phyloP scores from a whole-genome alignment of 1,140 invertebrate genomes.

The Parasteatoda tepidariorum region DNA sequence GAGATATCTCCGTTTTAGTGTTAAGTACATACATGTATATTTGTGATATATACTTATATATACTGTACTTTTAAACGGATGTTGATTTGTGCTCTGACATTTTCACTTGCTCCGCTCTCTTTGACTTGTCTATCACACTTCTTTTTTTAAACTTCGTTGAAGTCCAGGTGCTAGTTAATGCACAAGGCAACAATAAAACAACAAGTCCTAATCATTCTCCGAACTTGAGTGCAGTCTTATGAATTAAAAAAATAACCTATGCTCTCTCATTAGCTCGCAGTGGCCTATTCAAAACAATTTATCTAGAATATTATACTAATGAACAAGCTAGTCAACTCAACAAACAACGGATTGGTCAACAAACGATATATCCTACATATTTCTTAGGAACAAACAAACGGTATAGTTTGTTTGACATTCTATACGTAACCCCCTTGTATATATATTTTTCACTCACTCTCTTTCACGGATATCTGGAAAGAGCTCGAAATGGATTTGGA shows the following conservation, averaged over 20 bases:
- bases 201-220: conserved; percentile 7
- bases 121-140: neutral
- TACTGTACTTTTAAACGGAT: neutral
- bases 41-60: conserved; percentile 38
- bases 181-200: neutral
- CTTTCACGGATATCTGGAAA: neutral
- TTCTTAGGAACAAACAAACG: too few relatives aligned
- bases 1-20: conserved; percentile 5
- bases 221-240: conserved; percentile 48
- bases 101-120: neutral
- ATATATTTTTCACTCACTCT: neutral
- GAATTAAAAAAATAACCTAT: conserved; percentile 60
- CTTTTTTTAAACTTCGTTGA: neutral
- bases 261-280: conserved; percentile 38
- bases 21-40: conserved; percentile 44
- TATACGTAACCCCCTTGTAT: neutral
- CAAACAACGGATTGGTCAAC: conserved; percentile 44
- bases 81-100: conserved; percentile 34
- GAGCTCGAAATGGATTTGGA: conserved; percentile 23
- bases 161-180: neutral
- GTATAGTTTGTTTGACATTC: too few relatives aligned
- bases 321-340: conserved; percentile 56
- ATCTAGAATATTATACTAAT: conserved; percentile 16
- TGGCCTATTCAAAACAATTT: conserved; percentile 38
- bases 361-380: conserved; percentile 32